These are phyloP conservation scores for Bolinopsis microptera DNA, from an alignment of 37 sponge, comb jelly and placozoan species.

Conservation along the genomic window DNA sequence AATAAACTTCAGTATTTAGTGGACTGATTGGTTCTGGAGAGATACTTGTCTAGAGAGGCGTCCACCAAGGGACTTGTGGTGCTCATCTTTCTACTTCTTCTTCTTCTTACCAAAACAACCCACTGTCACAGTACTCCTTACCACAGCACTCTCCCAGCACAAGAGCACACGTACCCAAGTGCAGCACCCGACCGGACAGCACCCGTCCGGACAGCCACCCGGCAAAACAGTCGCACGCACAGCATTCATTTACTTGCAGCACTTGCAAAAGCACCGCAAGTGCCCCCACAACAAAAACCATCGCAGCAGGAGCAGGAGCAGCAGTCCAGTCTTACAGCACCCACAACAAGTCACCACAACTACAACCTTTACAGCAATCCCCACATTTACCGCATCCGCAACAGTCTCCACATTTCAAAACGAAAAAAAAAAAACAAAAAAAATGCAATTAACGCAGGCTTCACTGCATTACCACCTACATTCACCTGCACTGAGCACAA, in stretches of 20 bases:
- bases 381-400: background rate
- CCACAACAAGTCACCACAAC: slow-evolving; percentile 16
- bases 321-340: slow-evolving; percentile 12
- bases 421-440: too few relatives aligned
- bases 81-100: background rate
- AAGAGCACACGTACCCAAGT: too few relatives aligned
- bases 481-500: too few relatives aligned
- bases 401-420: background rate
- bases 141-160: background rate
- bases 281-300: background rate
- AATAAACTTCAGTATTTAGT: too few relatives aligned
- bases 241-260: slow-evolving; percentile 4
- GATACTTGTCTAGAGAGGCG: too few relatives aligned
- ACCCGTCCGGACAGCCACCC: too few relatives aligned
- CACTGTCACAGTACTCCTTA: background rate
- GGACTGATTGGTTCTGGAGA: too few relatives aligned
- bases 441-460: background rate
- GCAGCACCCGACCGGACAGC: slow-evolving; percentile 10
- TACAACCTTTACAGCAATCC: background rate
- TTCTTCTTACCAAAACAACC: slow-evolving; percentile 47
- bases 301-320: background rate
- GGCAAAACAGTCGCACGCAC: background rate
- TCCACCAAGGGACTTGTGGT: background rate
- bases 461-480: background rate
- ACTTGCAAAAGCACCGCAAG: background rate